Percentiles rank a stretch among this genome's conserved stretches.
Evolutionary conservation across 2,113 vertebrate species (phyloP).

Genomic region (Neolamprologus hecqui): DNA sequence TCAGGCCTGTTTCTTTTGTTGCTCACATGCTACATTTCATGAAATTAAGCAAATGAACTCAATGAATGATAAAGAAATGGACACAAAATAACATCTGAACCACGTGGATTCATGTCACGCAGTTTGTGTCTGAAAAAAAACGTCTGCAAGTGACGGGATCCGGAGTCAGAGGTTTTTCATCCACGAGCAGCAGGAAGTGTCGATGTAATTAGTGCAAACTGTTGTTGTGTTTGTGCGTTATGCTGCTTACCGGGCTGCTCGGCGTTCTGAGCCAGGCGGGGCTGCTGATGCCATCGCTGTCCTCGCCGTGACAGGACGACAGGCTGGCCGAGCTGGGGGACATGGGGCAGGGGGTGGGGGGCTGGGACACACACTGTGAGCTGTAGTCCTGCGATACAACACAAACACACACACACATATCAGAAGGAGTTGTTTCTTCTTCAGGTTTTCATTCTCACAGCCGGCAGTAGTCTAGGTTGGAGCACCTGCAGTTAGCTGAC

Average conservation of each 20-base stretch:
- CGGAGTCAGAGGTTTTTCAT: not conserved
- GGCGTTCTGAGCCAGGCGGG: constrained; percentile 92
- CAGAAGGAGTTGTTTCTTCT: not conserved
- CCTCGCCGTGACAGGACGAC: constrained; percentile 91
- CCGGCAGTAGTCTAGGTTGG: not conserved
- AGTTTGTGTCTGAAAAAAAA: not conserved
- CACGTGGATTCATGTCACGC: not conserved
- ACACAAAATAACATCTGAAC: not conserved
- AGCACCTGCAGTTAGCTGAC: not conserved
- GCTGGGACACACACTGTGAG: constrained; percentile 90
- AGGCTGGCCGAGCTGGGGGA: constrained; percentile 94
- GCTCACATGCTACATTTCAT: not conserved
- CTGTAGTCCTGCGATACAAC: constrained; percentile 82
- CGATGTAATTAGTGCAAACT: not conserved
- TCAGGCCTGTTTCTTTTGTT: not conserved
- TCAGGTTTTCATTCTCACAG: not conserved
- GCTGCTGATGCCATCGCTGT: constrained; percentile 92
- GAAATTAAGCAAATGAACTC: not conserved
- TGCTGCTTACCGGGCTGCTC: constrained; percentile 86
- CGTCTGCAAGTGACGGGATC: not conserved
- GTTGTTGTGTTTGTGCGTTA: not conserved
- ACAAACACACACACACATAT: constrained; percentile 24
- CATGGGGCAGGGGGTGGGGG: constrained; percentile 87
- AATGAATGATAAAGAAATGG: not conserved
- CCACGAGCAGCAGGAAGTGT: not conserved